A percentile compares a stretch with the other conserved stretches of the same genome.
Conservation (phyloP, 2,888 invertebrate species). For the Nudaria mundana region DNA sequence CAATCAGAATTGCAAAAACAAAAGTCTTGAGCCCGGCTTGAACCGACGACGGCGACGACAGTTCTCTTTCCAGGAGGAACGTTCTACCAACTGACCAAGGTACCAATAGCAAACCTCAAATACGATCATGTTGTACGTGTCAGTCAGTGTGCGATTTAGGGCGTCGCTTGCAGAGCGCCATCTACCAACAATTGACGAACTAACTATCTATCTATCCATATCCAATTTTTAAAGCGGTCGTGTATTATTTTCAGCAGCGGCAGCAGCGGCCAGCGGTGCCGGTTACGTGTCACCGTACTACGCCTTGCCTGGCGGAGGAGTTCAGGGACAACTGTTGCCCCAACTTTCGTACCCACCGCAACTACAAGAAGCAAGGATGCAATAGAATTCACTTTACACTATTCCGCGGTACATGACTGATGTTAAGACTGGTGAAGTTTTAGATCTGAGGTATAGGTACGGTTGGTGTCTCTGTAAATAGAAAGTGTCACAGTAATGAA, state of each 20-base stretch:
- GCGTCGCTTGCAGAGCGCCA: too few species aligned
- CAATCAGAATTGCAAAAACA: too few species aligned
- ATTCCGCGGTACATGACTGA: constrained; percentile 25
- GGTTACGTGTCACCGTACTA: constrained; percentile 89
- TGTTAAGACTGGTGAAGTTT: constrained; percentile 9
- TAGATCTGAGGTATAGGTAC: constrained; percentile 29
- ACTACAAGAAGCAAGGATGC: constrained; percentile 89
- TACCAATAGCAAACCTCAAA: too few species aligned
- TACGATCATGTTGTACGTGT: too few species aligned
- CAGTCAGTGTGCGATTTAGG: too few species aligned
- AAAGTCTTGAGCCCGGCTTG: too few species aligned
- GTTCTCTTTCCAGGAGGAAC: too few species aligned
- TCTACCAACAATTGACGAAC: too few species aligned
- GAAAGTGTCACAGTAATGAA: constrained; percentile 26
- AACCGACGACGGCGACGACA: too few species aligned
- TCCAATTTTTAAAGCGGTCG: too few species aligned
- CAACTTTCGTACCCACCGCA: constrained; percentile 84
- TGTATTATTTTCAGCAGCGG: constrained; percentile 54
- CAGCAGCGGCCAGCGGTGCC: constrained; percentile 82
- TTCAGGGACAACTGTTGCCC: constrained; percentile 83
- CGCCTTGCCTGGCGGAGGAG: constrained; percentile 83
- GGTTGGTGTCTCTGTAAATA: constrained; percentile 14
- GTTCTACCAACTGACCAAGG: too few species aligned
- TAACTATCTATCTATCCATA: too few species aligned
- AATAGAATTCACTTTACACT: constrained; percentile 67